A percentile compares a stretch with the other conserved stretches of the same genome.
Conservation (phyloP, 2,888 invertebrate genomes). For the Panopea generosa region DNA sequence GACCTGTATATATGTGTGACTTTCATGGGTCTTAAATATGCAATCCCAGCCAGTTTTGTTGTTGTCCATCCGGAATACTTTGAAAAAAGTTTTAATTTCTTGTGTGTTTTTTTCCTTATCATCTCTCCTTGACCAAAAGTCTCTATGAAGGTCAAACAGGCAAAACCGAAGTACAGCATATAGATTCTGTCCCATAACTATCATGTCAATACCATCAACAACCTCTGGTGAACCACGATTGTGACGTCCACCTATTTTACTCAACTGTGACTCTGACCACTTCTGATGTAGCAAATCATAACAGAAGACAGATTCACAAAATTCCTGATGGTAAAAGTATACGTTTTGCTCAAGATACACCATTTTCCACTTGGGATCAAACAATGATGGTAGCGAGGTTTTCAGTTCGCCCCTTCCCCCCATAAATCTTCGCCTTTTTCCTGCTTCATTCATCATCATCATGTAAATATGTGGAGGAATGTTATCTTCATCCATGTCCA, state of each 20-base stretch:
- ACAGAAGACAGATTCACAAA: constrained; percentile 19
- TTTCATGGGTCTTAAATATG: background rate
- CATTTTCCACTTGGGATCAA: constrained; percentile 25
- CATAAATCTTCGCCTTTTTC: too few relatives aligned
- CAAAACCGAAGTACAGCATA: constrained; percentile 34
- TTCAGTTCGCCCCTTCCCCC: background rate
- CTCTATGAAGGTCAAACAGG: background rate
- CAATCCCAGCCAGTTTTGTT: background rate
- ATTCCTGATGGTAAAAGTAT: constrained; percentile 23
- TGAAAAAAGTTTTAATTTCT: background rate
- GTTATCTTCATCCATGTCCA: constrained; percentile 22
- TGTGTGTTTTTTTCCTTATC: background rate
- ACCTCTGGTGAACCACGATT: constrained; percentile 1
- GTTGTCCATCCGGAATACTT: background rate
- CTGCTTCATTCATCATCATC: constrained; percentile 17
- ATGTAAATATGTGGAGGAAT: constrained; percentile 8
- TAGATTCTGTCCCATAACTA: constrained; percentile 23
- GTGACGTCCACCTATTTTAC: background rate
- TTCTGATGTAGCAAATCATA: constrained; percentile 16
- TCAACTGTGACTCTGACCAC: constrained; percentile 13
- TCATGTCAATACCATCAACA: constrained; percentile 27
- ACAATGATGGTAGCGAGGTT: background rate
- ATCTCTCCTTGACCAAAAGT: background rate
- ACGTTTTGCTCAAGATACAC: constrained; percentile 22
- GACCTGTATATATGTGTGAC: background rate